Percentiles rank a stretch among this genome's conserved stretches.
phyloP scores from a whole-genome alignment of 37 sponge, comb jelly and placozoan genomes.

The Halisarca cf. caerulea region DNA sequence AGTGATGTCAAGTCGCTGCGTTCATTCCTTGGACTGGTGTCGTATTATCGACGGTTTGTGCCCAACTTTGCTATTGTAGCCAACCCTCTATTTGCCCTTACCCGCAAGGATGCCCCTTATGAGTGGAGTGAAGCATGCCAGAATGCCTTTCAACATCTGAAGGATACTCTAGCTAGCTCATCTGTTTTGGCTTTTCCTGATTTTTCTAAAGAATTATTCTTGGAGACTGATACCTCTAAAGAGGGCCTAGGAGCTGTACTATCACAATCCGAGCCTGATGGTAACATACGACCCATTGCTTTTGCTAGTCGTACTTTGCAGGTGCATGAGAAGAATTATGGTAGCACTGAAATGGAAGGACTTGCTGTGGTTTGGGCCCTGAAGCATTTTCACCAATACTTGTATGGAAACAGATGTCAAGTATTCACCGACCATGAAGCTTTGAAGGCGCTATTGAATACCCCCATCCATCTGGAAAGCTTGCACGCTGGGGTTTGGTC shows the following conservation, averaged over 20 bases:
- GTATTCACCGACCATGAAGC: conserved; percentile 33
- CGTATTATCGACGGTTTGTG: conserved; percentile 38
- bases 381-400: conserved; percentile 24
- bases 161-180: background rate
- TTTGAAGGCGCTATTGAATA: conserved; percentile 15
- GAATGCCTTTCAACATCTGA: conserved; percentile 27
- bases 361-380: conserved; percentile 35
- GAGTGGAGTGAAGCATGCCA: conserved; percentile 17
- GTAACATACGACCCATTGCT: conserved; percentile 4
- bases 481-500: conserved; percentile 32
- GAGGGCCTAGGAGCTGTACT: conserved; percentile 41
- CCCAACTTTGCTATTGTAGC: conserved; percentile 32
- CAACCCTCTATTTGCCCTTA: conserved; percentile 15
- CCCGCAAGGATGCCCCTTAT: conserved; percentile 32
- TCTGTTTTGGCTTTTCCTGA: conserved; percentile 38
- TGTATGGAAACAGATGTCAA: conserved; percentile 23
- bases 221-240: conserved; percentile 69
- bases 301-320: conserved; percentile 29
- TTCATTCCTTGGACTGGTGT: conserved; percentile 35
- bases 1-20: conserved; percentile 26
- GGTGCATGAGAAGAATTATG: conserved; percentile 7
- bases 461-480: conserved; percentile 28
- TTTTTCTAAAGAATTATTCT: conserved; percentile 12
- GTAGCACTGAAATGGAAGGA: conserved; percentile 28
- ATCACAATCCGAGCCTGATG: conserved; percentile 9